A percentile compares a stretch with the other conserved stretches of the same genome.
Conservation (phyloP, 2,797 vertebrate genomes). For the Philypnodon macrostomus region DNA sequence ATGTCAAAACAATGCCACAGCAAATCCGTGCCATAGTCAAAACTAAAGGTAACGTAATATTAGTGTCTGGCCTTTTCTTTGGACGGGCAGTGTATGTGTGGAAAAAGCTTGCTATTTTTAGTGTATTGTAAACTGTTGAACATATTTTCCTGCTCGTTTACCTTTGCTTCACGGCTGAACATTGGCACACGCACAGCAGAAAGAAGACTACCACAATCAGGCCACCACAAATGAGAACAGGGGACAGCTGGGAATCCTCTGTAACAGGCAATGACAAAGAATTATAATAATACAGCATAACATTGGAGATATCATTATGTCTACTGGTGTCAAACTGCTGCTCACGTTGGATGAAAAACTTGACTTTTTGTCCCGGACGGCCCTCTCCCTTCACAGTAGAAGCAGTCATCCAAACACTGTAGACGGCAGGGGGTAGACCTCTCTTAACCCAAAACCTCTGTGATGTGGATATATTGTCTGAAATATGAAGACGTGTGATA, state of each 20-base stretch:
- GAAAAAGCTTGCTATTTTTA: neutral
- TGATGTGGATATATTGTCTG: no score
- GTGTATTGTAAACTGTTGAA: neutral
- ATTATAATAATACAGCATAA: neutral
- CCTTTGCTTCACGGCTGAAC: constrained; percentile 68
- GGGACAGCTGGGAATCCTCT: constrained; percentile 40
- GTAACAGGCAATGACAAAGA: constrained; percentile 21
- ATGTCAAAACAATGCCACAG: no score
- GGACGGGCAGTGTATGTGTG: no score
- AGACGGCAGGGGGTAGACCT: constrained; percentile 62
- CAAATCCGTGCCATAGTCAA: no score
- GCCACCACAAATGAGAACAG: neutral
- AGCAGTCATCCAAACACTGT: constrained; percentile 82
- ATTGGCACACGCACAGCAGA: constrained; percentile 67
- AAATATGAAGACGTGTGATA: no score
- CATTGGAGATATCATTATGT: neutral
- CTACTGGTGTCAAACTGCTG: neutral
- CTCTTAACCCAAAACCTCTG: no score
- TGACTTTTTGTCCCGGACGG: constrained; percentile 33
- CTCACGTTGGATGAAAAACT: constrained; percentile 57
- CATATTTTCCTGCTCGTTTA: constrained; percentile 36
- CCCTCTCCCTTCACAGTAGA: constrained; percentile 81
- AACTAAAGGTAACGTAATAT: no score
- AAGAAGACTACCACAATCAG: neutral
- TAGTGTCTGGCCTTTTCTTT: no score